Percentiles rank a stretch among this genome's conserved stretches.
Conservation (phyloP, 2,888 invertebrate genomes). For the Drosophila fulvimacula region DNA sequence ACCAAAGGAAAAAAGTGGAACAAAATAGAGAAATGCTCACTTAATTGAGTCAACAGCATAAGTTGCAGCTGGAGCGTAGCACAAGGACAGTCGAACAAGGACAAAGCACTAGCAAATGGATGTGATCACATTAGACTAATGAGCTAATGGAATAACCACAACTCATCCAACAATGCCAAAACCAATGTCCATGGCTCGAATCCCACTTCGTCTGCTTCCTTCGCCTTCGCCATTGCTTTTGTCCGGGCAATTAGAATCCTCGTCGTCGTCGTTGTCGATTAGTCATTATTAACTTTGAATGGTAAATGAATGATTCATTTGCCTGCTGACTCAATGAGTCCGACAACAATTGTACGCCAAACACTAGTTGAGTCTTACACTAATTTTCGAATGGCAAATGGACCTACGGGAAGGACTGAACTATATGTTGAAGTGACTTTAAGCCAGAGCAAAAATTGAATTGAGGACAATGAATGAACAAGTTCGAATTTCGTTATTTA, state of each 20-base stretch:
- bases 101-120: constrained; percentile 40
- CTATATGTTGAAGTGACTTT: too few relatives aligned
- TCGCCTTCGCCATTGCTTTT: not conserved
- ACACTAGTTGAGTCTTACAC: constrained; percentile 9
- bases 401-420: not conserved
- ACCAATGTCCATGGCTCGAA: not conserved
- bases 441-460: too few relatives aligned
- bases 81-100: constrained; percentile 21
- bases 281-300: constrained; percentile 50
- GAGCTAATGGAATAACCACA: constrained; percentile 55
- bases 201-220: not conserved
- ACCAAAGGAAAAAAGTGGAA: not conserved
- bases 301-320: constrained; percentile 56
- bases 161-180: constrained; percentile 28
- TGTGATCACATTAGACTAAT: constrained; percentile 66
- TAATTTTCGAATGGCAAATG: constrained; percentile 15
- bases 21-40: not conserved
- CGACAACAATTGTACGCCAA: constrained; percentile 1
- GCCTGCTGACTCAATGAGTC: constrained; percentile 21
- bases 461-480: too few relatives aligned
- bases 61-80: constrained; percentile 15
- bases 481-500: too few relatives aligned
- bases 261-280: constrained; percentile 41
- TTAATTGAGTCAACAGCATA: constrained; percentile 33
- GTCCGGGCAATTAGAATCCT: constrained; percentile 37